Base-by-base conservation (phyloP, 1,140 invertebrate genomes). In the Varroa destructor region DNA sequence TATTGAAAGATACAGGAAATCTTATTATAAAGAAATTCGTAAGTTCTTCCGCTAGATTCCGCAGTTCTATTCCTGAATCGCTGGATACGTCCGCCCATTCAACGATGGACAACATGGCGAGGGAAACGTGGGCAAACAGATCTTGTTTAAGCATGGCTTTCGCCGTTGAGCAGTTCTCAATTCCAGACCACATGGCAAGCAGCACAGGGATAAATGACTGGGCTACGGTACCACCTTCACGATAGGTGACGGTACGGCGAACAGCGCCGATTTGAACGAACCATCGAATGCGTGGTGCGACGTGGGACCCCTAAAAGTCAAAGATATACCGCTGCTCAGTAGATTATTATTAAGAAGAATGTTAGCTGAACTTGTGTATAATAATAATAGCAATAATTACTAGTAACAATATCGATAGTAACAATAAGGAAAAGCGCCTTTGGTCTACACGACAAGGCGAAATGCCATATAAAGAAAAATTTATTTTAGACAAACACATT, bases 41-140 rank as follows among this genome's bases (percentile, higher is more conserved):
- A 25, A 46, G 10, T 40, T 67, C 40, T 1, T 67, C 61, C 12
- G 61, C 40, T 5, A 67, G 61, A 1, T 12, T 8, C 8, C 46
- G 14, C 10, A 67, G 46, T 5, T 67, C 61, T 12, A 37, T 67
- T 51, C 46, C 4, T 51, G 46, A 51, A 8, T 67, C 61, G 5
- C 46, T 40, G 46, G 14, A 67, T 3, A 67, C 10, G 46, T 67
- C 61, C 14, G 61, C 61, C 61, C 61, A 67, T 67, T 67, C 61
- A 3, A 46, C 46, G 61, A 67, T 46, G 36, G 10, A 36, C 61
- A 67, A 46, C 61, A 67, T 36, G 12, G 40, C 40, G 12, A 37
- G 2, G 12, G 61, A 67, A 3, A 67, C 36, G 40, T 67, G 40
- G 40, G 61, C 61, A 37, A 25, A 67, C 10, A 46, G 40, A 40